phyloP scores from a whole-genome alignment of 1,140 invertebrate genomes.

The Hypothenemus hampei region DNA sequence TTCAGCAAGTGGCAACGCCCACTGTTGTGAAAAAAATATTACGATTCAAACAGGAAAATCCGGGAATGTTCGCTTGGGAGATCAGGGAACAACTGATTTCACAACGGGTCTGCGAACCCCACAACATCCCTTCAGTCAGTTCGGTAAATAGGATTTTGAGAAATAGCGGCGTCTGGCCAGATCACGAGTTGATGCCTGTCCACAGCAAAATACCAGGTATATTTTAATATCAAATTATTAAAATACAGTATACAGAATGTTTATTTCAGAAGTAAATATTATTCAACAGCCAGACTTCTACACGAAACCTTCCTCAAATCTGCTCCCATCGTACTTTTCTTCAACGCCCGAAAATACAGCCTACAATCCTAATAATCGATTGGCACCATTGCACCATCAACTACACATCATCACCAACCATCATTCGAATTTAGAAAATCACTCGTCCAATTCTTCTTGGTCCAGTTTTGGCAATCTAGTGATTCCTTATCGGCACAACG shows the following conservation, averaged over 20 bases:
- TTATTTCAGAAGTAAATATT: too few relatives aligned
- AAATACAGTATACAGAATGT: too few relatives aligned
- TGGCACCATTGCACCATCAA: constrained; percentile 55
- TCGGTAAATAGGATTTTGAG: constrained; percentile 92
- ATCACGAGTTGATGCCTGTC: constrained; percentile 19
- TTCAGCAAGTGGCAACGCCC: constrained; percentile 88
- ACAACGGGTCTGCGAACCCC: constrained; percentile 79
- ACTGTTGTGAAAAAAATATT: constrained; percentile 90
- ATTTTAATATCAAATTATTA: too few relatives aligned
- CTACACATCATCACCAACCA: constrained; percentile 48
- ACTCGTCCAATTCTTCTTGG: constrained; percentile 49
- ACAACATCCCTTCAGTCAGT: constrained; percentile 86
- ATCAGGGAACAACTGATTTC: constrained; percentile 80
- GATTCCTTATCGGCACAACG: constrained; percentile 15
- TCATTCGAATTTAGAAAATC: constrained; percentile 19
- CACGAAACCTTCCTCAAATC: constrained; percentile 25
- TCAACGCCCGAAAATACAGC: constrained; percentile 39
- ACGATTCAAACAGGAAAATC: constrained; percentile 85
- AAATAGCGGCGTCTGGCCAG: constrained; percentile 71
- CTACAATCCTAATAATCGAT: constrained; percentile 47
- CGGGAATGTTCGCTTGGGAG: constrained; percentile 88
- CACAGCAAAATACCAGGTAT: too few relatives aligned
- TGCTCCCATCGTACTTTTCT: constrained; percentile 32
- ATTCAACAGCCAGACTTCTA: constrained; percentile 35
- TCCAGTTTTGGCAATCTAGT: constrained; percentile 39